A percentile compares a stretch with the other conserved stretches of the same genome.
Evolutionary conservation across 2,797 vertebrate genomes (phyloP).

Genomic region (Antrozous pallidus): DNA sequence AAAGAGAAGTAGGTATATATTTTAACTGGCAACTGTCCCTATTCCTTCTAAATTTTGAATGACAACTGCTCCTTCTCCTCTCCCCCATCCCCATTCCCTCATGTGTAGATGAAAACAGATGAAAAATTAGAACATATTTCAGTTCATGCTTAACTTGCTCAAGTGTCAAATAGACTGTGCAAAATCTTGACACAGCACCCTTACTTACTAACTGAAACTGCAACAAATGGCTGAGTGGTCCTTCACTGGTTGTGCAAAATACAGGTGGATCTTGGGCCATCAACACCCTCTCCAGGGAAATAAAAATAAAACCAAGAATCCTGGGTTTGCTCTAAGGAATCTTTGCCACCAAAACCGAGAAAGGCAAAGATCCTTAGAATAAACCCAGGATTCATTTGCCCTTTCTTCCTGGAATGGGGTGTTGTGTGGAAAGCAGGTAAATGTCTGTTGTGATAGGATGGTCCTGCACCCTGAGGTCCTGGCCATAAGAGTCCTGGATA

Average conservation of each 20-base stretch:
- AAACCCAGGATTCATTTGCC: neutral
- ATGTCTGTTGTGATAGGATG: neutral
- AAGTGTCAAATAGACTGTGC: neutral
- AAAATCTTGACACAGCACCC: neutral
- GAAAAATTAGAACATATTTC: neutral
- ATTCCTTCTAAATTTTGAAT: neutral
- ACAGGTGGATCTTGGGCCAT: neutral
- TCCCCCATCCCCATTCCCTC: too few relatives aligned
- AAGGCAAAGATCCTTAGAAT: neutral
- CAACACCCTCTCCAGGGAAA: neutral
- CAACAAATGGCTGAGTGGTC: neutral
- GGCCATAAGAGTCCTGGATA: neutral
- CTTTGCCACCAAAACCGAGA: neutral
- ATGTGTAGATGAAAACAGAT: neutral
- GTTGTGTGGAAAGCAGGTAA: neutral
- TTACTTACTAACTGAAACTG: slow-evolving; percentile 19
- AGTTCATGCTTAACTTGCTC: neutral
- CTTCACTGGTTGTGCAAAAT: neutral
- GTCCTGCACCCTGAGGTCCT: neutral
- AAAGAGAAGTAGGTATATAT: neutral
- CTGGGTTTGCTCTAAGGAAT: too few relatives aligned
- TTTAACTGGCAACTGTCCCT: slow-evolving; percentile 13
- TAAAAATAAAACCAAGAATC: slow-evolving; percentile 16
- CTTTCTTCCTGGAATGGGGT: neutral
- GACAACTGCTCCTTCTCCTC: neutral